Evolutionary conservation across 2,113 vertebrate species (phyloP), one percentile per base, ranked within the genome.

Genomic region (Paradisaea rubra): DNA sequence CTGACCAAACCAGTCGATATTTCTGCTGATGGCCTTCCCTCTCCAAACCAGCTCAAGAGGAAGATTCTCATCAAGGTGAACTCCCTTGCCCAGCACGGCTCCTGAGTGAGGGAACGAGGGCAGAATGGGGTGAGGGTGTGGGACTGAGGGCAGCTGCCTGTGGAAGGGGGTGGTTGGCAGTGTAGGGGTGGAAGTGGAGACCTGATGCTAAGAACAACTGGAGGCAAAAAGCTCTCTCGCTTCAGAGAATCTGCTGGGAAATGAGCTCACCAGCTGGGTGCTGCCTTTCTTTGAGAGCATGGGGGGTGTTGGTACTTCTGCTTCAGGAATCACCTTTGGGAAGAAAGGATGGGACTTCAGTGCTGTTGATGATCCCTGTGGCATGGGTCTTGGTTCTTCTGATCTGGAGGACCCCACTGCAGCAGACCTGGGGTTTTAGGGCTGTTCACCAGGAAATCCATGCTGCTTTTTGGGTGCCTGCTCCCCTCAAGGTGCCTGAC

Each of bases 41-140:
- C 99, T 8, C 99, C 99, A 86, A 99, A 98, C 97, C 99, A 99
- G 96, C 99, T 99, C 50, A 99, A 99, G 96, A 98, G 98, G 82
- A 99, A 99, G 97, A 99, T 99, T 91, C 99, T 99, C 50, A 99
- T 99, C 95, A 99, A 99, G 98, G 99, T 99, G 65, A 92, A 42
- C 33, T 50, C 24, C 17, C 12, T 31, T 89, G 49, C 27, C 22
- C 33, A 71, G 66, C 30, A 22, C 22, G 6, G 20, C 28, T 71
- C 18, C 30, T 28, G 6, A 79, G 11, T 35, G 57, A 74, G 60
- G 41, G 15, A 65, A 12, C 1, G 14, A 57, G 49, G 35, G 31
- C 37, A 65, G 41, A 9, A 4, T 22, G 65, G 65, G 27, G 13
- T 27, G 49, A 25, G 22, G 25, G 14, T 72, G 28, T 66, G 71